Conservation (phyloP, 2,797 vertebrate species). For the Philypnodon macrostomus region DNA sequence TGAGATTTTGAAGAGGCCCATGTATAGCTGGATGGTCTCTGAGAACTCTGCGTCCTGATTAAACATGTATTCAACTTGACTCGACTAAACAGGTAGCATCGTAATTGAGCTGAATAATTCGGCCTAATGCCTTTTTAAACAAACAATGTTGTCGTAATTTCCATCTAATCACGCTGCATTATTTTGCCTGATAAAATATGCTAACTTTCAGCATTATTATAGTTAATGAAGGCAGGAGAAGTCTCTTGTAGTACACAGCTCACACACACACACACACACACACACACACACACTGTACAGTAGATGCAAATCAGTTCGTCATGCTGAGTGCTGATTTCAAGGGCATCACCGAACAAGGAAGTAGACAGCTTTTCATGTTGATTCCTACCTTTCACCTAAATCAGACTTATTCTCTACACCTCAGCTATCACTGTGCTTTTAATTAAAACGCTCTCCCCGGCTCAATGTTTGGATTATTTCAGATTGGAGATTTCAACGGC, state of each 20-base stretch:
- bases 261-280: constrained; percentile 24
- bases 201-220: constrained; percentile 58
- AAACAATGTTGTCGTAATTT: constrained; percentile 55
- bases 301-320: constrained; percentile 53
- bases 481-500: constrained; percentile 59
- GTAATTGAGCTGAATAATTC: constrained; percentile 55
- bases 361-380: constrained; percentile 20
- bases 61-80: constrained; percentile 12
- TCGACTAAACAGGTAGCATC: constrained; percentile 28
- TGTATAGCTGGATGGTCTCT: too few species aligned
- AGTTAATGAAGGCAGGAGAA: constrained; percentile 48
- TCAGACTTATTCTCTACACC: constrained; percentile 32
- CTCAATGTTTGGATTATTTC: constrained; percentile 64
- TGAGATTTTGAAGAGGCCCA: too few species aligned
- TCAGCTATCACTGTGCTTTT: constrained; percentile 40
- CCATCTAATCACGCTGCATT: constrained; percentile 59
- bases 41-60: constrained; percentile 55
- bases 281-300: constrained; percentile 33
- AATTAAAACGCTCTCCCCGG: constrained; percentile 56
- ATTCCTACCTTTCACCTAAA: constrained; percentile 57
- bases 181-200: constrained; percentile 59
- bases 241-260: constrained; percentile 19
- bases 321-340: constrained; percentile 51
- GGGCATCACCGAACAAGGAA: constrained; percentile 40
- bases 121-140: constrained; percentile 53